Evolutionary conservation across 2,888 invertebrate genomes (phyloP).

Genomic region (Eupsilia transversa): DNA sequence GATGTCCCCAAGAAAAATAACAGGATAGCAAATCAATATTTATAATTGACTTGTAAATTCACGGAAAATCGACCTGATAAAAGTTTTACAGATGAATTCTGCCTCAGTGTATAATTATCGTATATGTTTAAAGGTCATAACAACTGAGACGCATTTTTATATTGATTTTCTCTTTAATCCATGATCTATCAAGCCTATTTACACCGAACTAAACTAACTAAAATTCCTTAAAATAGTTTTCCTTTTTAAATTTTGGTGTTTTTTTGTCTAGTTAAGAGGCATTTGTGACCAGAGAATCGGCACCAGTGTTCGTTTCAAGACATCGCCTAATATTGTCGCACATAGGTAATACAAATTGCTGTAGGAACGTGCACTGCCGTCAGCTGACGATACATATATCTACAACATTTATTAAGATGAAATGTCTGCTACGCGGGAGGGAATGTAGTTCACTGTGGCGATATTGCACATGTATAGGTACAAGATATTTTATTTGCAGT

Average conservation of each 20-base stretch:
- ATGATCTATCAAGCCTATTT: neutral
- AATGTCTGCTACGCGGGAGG: slow-evolving; percentile 17
- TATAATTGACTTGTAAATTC: neutral
- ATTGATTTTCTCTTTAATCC: neutral
- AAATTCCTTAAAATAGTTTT: too few species aligned
- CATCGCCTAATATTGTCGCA: slow-evolving; percentile 4
- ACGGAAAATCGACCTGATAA: neutral
- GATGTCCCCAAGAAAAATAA: neutral
- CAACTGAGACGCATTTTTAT: neutral
- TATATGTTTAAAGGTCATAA: too few species aligned
- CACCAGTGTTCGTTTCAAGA: too few species aligned
- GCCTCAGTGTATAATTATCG: neutral
- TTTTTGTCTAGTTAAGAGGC: too few species aligned
- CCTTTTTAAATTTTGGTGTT: too few species aligned
- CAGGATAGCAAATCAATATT: neutral
- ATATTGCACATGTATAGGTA: slow-evolving; percentile 26
- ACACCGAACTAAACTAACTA: too few species aligned
- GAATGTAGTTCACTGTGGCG: slow-evolving; percentile 10
- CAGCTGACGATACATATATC: neutral
- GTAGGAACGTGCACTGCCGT: slow-evolving; percentile 13
- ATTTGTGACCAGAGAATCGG: too few species aligned
- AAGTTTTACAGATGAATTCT: neutral
- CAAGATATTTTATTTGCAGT: neutral
- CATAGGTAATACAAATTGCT: slow-evolving; percentile 25
- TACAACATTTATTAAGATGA: slow-evolving; percentile 45